Conservation (phyloP, 92 coral and sea anemone genomes). For the Epizoanthus rinbou region DNA sequence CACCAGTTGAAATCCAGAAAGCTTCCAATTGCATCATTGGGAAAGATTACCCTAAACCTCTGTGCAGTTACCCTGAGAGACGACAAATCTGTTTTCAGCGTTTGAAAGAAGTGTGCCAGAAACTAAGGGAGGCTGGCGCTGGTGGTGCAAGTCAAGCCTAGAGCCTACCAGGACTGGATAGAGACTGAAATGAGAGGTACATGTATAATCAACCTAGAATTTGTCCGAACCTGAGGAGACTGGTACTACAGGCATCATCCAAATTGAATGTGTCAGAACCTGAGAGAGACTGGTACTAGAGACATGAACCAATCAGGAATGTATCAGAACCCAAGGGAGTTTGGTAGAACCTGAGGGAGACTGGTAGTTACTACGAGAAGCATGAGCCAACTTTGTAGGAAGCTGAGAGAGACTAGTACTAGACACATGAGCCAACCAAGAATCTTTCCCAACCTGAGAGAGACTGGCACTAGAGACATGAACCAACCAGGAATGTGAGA, state of each 20-base stretch:
- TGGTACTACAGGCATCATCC: too few species aligned
- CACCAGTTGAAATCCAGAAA: constrained; percentile 73
- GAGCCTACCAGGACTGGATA: background rate
- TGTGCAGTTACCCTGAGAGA: constrained; percentile 70
- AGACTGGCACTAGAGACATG: constrained; percentile 63
- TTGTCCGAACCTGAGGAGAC: too few species aligned
- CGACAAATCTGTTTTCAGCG: constrained; percentile 68
- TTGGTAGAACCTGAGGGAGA: too few species aligned
- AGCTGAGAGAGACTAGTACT: too few species aligned
- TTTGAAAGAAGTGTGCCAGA: constrained; percentile 65
- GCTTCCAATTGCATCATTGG: constrained; percentile 85
- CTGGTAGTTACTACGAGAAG: too few species aligned
- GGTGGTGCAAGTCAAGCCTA: constrained; percentile 49
- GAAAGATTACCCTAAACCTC: constrained; percentile 78
- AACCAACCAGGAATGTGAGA: constrained; percentile 16
- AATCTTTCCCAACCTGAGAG: constrained; percentile 58
- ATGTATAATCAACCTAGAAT: too few species aligned
- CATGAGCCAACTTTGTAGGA: too few species aligned
- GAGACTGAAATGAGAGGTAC: too few species aligned
- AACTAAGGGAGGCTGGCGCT: constrained; percentile 64
- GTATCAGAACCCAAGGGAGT: too few species aligned
- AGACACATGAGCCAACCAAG: too few species aligned
- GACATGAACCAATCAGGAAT: constrained; percentile 35
- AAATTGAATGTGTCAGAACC: constrained; percentile 50
- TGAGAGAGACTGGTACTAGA: constrained; percentile 63